These are phyloP conservation scores for Minunthozetes semirufus DNA, from an alignment of 2,888 invertebrate genomes.

Conservation along the genomic window DNA sequence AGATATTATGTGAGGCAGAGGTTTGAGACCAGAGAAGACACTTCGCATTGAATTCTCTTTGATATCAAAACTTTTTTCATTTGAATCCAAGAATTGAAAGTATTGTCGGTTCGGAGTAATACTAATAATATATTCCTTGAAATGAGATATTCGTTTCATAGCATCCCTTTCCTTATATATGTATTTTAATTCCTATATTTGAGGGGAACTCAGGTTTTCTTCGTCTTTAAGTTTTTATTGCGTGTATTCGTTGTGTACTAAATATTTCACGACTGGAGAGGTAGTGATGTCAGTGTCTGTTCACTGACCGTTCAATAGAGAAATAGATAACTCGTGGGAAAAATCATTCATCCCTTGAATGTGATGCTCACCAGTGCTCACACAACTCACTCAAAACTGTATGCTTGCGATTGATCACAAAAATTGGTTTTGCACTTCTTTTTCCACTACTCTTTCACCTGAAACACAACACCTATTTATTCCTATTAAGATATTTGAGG, in stretches of 20 bases:
- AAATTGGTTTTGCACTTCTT: conserved; percentile 22
- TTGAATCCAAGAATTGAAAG: background rate
- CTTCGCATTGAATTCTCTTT: background rate
- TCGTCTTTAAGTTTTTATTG: conserved; percentile 3
- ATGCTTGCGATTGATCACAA: conserved; percentile 11
- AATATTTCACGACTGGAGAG: conserved; percentile 4
- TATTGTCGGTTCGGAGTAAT: background rate
- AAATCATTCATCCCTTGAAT: conserved; percentile 32
- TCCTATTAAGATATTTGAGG: conserved; percentile 10
- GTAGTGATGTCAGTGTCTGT: conserved; percentile 12
- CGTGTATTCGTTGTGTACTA: conserved; percentile 11
- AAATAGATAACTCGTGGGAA: conserved; percentile 33
- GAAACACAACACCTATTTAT: background rate
- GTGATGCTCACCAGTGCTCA: conserved; percentile 26
- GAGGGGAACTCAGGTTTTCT: background rate
- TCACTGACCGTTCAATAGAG: conserved; percentile 30
- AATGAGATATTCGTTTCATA: background rate
- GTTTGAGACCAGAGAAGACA: background rate
- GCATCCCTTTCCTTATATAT: conserved; percentile 9
- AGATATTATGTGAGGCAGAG: conserved; percentile 19
- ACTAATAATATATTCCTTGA: conserved; percentile 8
- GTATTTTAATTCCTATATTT: conserved; percentile 10
- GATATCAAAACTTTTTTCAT: background rate
- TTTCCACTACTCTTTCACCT: background rate
- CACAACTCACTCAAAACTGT: background rate